These are phyloP conservation scores for Apis florea DNA, from an alignment of 1,140 invertebrate species.

Conservation along the genomic window DNA sequence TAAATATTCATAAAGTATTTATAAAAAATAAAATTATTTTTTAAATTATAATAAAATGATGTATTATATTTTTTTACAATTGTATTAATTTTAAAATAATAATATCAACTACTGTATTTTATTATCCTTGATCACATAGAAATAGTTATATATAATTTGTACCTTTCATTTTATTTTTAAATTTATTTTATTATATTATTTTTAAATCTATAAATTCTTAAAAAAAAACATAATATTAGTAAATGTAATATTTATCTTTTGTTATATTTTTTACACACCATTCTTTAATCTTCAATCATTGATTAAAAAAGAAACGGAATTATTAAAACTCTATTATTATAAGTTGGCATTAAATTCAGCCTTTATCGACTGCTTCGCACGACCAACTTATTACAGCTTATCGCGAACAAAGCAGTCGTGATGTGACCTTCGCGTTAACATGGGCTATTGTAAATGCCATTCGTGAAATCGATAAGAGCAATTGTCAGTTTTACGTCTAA, in stretches of 20 bases:
- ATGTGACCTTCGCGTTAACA: conserved; percentile 17
- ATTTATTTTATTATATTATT: neutral
- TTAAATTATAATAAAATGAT: neutral
- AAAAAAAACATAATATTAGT: neutral
- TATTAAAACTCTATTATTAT: neutral
- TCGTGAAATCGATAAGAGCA: conserved; percentile 32
- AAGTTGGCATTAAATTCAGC: conserved; percentile 17
- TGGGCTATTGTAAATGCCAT: conserved; percentile 26
- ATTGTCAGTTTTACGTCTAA: neutral
- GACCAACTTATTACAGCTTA: conserved; percentile 12
- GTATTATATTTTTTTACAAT: neutral
- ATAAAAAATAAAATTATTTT: neutral
- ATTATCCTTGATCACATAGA: neutral
- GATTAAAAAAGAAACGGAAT: neutral
- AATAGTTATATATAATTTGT: conserved; percentile 1
- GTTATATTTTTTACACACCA: neutral
- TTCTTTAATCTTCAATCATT: neutral
- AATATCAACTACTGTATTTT: neutral
- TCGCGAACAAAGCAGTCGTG: conserved; percentile 7
- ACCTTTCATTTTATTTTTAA: neutral
- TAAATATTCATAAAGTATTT: too few relatives aligned
- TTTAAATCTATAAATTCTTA: neutral
- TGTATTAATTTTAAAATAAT: neutral
- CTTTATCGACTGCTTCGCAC: conserved; percentile 1
- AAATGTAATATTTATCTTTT: neutral